Base-by-base conservation (phyloP, 2,888 invertebrate genomes). In the Nomada lathburiana region DNA sequence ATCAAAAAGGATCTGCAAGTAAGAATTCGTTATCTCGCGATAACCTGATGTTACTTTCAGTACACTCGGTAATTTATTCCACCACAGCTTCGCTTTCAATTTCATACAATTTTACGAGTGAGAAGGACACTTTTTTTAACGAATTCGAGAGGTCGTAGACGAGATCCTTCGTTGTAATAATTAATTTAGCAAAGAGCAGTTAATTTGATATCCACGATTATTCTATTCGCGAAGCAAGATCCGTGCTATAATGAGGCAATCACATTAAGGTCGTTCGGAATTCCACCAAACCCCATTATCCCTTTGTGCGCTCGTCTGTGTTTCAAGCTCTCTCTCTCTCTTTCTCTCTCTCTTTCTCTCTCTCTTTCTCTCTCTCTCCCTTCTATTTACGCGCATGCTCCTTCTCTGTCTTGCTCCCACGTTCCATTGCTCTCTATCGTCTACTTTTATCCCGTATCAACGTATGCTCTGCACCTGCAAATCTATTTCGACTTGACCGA, bases 181-280 rank as follows among this genome's bases (percentile, higher is more conserved):
- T 83, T 81, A 76, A 83, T 83, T 83, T 74, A 77, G 76, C 81
- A 52, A 74, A 73, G 73, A 67, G 62, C 82, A n/a, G 76, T 67
- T 74, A 81, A 81, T 69, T 77, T 68, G 76, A 73, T 83, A 77
- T 73, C 70, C 62, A 20, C 59, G 81, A 67, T 73, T 77, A 81
- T 83, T 70, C 76, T 42, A 64, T 65, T 73, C 70, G 26, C 29
- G 42, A 42, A 63, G 76, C 62, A 77, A 77, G 82, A 83, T 83
- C 76, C 73, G 18, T 59, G 57, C 76, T 76, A 81, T 83, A 83
- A 83, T 70, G 81, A 81, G 81, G 76, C 82, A 81, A 83, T 83
- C 73, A 65, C 81, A 77, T 83, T 70, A 83, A 74, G 63, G 52
- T 60, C 68, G 42, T 67, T 70, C 68, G 57, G 18, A 72, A 69